Evolutionary conservation across 2,888 invertebrate species (phyloP), one percentile per base, ranked within the genome.

Genomic region (Bibio marci): DNA sequence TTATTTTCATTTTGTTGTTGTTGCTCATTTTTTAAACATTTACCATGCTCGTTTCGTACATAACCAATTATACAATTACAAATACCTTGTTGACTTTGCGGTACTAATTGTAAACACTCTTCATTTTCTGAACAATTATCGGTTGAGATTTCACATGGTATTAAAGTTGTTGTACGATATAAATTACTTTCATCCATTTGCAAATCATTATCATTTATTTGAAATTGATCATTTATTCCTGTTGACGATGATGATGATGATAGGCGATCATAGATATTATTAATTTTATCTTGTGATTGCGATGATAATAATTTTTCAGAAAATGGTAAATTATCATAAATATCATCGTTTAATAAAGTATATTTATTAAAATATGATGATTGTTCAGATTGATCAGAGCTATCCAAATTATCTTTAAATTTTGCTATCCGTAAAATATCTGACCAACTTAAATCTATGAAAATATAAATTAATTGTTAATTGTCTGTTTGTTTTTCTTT

Each of bases 11-110:
- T 30, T 14, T 30, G 14, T 18, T 37, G 35, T n/a, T 36, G 33
- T n/a, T n/a, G n/a, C n/a, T n/a, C n/a, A n/a, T n/a, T n/a, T 47
- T 53, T 42, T 42, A 66, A 50, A 49, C 65, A 57, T 42, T 54
- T 49, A 26, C 64, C 60, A 36, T 55, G 54, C 38, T 56, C 51
- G 49, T 70, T 70, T 39, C 70, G 63, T 14, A 57, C 54, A 46
- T 67, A 82, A 2, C 78, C 78, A 2, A 66, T 62, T 17, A 71
- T 62, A 58, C 87, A 87, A 50, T 71, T 70, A 50, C 87, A 88
- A 27, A 77, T 59, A 1, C 85, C 82, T 47, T 70, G 70, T 30
- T 73, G 62, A 3, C 70, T 63, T 52, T 76, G 73, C 1, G 59
- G 50, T 39, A 54, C 59, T 11, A 66, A 56, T 27, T 60, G 63